phyloP scores from a whole-genome alignment of 2,113 vertebrate species.

The Ramphastos sulfuratus region DNA sequence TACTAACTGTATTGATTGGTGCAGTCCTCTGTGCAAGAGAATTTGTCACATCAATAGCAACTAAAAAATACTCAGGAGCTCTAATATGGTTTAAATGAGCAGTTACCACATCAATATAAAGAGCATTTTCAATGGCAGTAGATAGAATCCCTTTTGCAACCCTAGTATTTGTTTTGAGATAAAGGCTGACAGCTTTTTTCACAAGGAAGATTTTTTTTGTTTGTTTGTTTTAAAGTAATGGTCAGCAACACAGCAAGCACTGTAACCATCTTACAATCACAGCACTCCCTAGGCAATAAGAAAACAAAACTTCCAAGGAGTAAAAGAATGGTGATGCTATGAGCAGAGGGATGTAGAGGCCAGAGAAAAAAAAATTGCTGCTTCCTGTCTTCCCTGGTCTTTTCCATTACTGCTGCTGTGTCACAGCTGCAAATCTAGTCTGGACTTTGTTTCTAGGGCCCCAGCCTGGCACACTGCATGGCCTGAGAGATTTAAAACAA shows the following conservation, averaged over 20 bases:
- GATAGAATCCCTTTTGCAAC: constrained; percentile 51
- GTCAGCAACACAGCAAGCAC: neutral
- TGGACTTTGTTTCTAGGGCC: neutral
- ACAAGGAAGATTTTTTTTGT: neutral
- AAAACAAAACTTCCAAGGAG: neutral
- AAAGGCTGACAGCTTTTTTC: constrained; percentile 46
- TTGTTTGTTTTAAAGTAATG: constrained; percentile 21
- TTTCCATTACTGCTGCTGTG: neutral
- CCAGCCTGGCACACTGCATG: rapidly evolving
- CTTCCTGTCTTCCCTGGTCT: neutral
- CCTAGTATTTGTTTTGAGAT: constrained; percentile 60
- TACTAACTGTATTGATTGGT: constrained; percentile 74
- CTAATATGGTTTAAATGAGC: constrained; percentile 66
- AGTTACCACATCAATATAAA: constrained; percentile 69
- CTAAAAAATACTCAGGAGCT: constrained; percentile 74
- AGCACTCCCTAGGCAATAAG: neutral
- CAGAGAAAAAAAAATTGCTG: neutral
- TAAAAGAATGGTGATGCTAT: neutral
- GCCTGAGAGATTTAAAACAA: neutral
- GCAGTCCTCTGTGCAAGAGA: constrained; percentile 68
- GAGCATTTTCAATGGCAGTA: constrained; percentile 53
- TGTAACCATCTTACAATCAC: neutral
- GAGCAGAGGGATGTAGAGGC: neutral
- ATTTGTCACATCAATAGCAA: constrained; percentile 75
- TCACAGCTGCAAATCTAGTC: neutral